A percentile compares a stretch with the other conserved stretches of the same genome.
phyloP scores from a whole-genome alignment of 92 coral and sea anemone genomes.

The Phenganax stokvisi region DNA sequence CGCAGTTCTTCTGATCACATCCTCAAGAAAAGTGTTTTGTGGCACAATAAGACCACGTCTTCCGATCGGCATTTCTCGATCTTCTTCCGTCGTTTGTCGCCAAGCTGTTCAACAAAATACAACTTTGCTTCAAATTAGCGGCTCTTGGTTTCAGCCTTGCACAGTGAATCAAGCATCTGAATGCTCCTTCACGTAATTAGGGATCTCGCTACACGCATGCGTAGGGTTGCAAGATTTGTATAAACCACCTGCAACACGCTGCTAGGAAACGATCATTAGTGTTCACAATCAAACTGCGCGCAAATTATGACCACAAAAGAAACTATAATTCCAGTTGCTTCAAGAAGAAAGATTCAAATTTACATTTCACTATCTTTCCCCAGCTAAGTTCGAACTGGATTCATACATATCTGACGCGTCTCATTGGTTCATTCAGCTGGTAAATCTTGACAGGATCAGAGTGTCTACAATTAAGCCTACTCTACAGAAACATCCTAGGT shows the following conservation, averaged over 20 bases:
- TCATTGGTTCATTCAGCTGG: too few species aligned
- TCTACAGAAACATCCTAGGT: too few species aligned
- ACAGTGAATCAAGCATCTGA: constrained; percentile 19
- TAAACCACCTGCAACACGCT: constrained; percentile 29
- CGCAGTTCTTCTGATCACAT: constrained; percentile 81
- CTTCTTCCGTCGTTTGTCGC: not conserved
- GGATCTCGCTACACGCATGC: constrained; percentile 17
- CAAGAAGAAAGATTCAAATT: too few species aligned
- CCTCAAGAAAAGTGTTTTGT: constrained; percentile 86
- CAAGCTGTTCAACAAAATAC: constrained; percentile 22
- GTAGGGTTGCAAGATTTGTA: not conserved
- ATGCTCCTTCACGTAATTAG: constrained; percentile 1
- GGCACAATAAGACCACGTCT: constrained; percentile 95
- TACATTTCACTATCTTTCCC: too few species aligned
- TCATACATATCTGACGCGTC: too few species aligned
- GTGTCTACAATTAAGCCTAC: too few species aligned
- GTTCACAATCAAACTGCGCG: not conserved
- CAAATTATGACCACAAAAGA: not conserved
- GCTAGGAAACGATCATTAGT: constrained; percentile 3
- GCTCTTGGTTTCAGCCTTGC: not conserved
- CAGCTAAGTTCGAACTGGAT: too few species aligned
- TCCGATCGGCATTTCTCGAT: constrained; percentile 57
- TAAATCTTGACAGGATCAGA: too few species aligned
- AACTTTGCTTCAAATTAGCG: constrained; percentile 28
- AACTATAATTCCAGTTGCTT: too few species aligned